Percentiles rank a stretch among this genome's conserved stretches.
Evolutionary conservation across 2,797 vertebrate genomes (phyloP).

Genomic region (Pogoniulus pusillus): DNA sequence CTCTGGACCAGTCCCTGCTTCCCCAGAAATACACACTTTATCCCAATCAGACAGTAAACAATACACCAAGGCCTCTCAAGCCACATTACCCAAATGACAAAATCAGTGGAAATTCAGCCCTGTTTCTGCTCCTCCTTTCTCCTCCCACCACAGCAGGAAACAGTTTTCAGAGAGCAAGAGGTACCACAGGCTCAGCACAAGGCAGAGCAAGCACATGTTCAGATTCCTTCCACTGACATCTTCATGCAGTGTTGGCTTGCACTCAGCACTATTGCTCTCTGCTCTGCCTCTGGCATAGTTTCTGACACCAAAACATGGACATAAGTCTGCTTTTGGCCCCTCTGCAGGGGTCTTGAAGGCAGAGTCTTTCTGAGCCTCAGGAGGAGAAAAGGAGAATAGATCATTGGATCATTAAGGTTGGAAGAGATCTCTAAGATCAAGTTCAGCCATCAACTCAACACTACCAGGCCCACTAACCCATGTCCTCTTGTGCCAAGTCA

Average conservation of each 20-base stretch:
- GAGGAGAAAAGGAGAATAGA: no score
- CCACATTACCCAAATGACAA: not conserved
- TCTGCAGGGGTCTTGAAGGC: not conserved
- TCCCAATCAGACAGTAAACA: accelerated
- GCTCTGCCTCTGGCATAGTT: no score
- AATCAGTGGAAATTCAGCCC: not conserved
- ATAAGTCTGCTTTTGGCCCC: not conserved
- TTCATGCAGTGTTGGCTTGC: accelerated
- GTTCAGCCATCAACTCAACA: no score
- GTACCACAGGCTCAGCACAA: not conserved
- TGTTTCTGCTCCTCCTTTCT: not conserved
- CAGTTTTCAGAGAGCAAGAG: not conserved
- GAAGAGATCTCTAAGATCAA: no score
- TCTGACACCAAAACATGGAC: not conserved
- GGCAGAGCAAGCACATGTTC: accelerated
- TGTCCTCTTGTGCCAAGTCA: no score
- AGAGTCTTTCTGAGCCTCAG: not conserved
- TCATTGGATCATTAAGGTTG: no score
- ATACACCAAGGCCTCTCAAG: not conserved
- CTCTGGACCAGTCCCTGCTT: not conserved
- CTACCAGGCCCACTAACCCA: no score
- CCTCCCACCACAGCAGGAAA: accelerated
- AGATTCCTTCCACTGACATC: accelerated
- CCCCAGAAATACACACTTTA: not conserved
- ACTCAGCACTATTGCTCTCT: not conserved